Conservation (phyloP, 2,797 vertebrate genomes). For the Galagoides demidoff region DNA sequence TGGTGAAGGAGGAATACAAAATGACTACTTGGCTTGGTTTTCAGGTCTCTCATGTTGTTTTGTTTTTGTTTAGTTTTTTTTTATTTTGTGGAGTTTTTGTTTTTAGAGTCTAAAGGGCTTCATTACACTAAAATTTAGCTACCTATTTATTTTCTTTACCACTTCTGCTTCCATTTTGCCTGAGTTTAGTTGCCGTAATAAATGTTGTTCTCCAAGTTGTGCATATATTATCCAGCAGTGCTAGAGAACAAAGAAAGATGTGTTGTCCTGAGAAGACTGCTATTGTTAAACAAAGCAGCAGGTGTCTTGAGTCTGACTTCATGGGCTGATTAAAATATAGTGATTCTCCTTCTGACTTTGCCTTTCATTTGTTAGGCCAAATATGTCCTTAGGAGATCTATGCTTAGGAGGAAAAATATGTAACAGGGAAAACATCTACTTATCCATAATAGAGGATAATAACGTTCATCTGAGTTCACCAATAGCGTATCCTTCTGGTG, state of each 20-base stretch:
- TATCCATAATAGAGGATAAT: slow-evolving; percentile 43
- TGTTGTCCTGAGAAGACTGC: slow-evolving; percentile 31
- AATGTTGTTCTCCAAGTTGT: slow-evolving; percentile 32
- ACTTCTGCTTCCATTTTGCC: slow-evolving; percentile 14
- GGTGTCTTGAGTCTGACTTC: slow-evolving; percentile 41
- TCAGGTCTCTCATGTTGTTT: slow-evolving; percentile 11
- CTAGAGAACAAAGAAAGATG: slow-evolving; percentile 61
- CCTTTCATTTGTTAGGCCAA: slow-evolving; percentile 53
- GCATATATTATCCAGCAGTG: slow-evolving; percentile 25
- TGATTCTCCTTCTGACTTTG: slow-evolving; percentile 24
- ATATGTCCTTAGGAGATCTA: slow-evolving; percentile 55
- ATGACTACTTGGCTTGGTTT: slow-evolving; percentile 15
- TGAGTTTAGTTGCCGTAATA: slow-evolving; percentile 60
- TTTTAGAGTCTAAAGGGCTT: slow-evolving; percentile 55
- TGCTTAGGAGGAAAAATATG: slow-evolving; percentile 52
- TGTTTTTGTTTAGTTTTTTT: slow-evolving; percentile 29
- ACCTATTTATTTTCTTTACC: slow-evolving; percentile 65
- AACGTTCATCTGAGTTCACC: neutral
- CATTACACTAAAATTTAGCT: neutral
- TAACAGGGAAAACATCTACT: slow-evolving; percentile 50
- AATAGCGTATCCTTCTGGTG: slow-evolving; percentile 10
- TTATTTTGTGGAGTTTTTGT: slow-evolving; percentile 11
- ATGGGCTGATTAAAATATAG: slow-evolving; percentile 37
- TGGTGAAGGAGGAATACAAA: neutral
- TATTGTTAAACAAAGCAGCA: slow-evolving; percentile 55